Conservation (phyloP, 1,140 invertebrate species). For the Lucilia sericata region DNA sequence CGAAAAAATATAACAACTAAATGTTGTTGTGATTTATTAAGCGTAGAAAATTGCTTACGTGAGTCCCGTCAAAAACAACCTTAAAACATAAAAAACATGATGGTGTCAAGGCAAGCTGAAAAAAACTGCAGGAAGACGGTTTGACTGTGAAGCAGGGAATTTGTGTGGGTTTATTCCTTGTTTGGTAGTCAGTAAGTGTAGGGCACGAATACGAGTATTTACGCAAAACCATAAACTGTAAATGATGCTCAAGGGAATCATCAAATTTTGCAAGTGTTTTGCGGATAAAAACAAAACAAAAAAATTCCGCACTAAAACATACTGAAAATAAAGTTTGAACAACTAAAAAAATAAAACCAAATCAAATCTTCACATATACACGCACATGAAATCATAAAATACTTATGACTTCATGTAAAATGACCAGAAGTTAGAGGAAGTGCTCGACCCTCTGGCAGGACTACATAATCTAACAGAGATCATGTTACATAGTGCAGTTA, state of each 20-base stretch:
- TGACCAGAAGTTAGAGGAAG: neutral
- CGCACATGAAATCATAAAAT: neutral
- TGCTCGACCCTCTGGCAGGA: neutral
- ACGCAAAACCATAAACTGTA: constrained; percentile 42
- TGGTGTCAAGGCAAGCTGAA: neutral
- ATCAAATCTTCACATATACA: neutral
- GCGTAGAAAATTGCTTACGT: constrained; percentile 35
- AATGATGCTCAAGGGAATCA: constrained; percentile 38
- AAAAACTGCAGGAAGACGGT: neutral
- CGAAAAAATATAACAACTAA: neutral
- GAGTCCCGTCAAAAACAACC: constrained; percentile 25
- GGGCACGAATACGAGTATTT: neutral
- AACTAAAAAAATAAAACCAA: neutral
- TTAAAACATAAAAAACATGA: neutral
- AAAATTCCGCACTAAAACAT: neutral
- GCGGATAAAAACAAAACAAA: neutral
- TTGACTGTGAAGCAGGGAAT: neutral
- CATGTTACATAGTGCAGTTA: neutral
- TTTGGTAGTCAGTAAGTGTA: neutral
- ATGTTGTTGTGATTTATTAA: constrained; percentile 44
- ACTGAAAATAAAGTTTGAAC: neutral
- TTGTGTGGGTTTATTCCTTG: neutral
- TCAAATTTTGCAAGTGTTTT: constrained; percentile 38
- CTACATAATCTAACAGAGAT: neutral
- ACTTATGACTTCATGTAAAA: neutral